Conservation (phyloP, 2,888 invertebrate genomes). For the Microctonus hyperodae region DNA sequence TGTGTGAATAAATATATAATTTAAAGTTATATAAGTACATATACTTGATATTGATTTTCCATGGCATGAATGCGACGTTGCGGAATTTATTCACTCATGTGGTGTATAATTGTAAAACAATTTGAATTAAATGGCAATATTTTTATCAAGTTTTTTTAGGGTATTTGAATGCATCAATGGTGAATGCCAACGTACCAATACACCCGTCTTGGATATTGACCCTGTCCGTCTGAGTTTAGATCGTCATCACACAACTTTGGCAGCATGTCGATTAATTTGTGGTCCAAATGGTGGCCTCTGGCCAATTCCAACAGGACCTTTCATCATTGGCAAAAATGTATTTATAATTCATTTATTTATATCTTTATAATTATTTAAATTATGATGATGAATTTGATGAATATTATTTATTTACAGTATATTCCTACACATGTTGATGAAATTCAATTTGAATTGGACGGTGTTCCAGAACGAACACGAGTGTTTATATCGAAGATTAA, state of each 20-base stretch:
- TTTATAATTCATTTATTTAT: constrained; percentile 30
- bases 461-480: constrained; percentile 56
- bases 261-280: constrained; percentile 50
- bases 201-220: constrained; percentile 35
- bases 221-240: constrained; percentile 27
- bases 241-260: constrained; percentile 44
- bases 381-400: not conserved
- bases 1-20: too few species aligned
- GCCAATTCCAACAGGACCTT: constrained; percentile 49
- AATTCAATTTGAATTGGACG: constrained; percentile 30
- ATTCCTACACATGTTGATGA: constrained; percentile 34
- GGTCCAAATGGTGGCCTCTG: constrained; percentile 46
- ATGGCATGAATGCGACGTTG: too few species aligned
- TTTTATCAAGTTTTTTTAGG: constrained; percentile 44
- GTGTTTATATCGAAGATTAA: constrained; percentile 68
- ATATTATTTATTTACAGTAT: constrained; percentile 32
- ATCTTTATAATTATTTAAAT: not conserved
- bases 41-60: too few species aligned
- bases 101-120: too few species aligned
- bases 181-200: constrained; percentile 41
- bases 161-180: constrained; percentile 45
- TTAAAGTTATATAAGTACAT: too few species aligned
- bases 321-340: constrained; percentile 42
- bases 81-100: too few species aligned
- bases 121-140: not conserved